These are phyloP conservation scores for Rhynchotus rufescens DNA, from an alignment of 2,797 vertebrate genomes.

Conservation along the genomic window DNA sequence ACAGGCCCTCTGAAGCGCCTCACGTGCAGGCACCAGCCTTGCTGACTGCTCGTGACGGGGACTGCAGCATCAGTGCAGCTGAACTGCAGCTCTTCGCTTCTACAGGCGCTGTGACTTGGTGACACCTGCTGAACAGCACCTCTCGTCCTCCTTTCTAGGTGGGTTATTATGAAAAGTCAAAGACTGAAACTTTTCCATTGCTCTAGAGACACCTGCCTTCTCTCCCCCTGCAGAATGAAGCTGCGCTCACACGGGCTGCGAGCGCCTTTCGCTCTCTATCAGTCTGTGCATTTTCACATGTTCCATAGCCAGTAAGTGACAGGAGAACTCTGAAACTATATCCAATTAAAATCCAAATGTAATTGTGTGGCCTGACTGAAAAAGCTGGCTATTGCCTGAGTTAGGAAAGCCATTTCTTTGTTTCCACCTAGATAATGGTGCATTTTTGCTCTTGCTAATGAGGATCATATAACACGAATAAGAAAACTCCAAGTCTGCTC, in stretches of 20 bases:
- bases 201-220: neutral
- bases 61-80: neutral
- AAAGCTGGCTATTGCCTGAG: neutral
- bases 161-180: neutral
- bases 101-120: neutral
- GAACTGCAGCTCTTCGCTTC: neutral
- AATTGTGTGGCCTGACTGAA: neutral
- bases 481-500: neutral
- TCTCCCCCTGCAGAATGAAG: neutral
- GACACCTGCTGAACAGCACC: neutral
- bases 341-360: neutral
- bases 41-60: neutral
- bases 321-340: neutral
- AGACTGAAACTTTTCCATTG: neutral
- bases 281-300: neutral
- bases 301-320: neutral
- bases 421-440: neutral
- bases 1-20: neutral
- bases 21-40: neutral
- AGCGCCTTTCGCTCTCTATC: neutral
- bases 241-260: neutral
- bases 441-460: neutral
- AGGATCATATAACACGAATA: neutral
- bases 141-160: neutral
- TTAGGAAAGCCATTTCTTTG: neutral